These are phyloP conservation scores for Silurus lanzhouensis DNA, from an alignment of 2,797 vertebrate species.

Conservation along the genomic window DNA sequence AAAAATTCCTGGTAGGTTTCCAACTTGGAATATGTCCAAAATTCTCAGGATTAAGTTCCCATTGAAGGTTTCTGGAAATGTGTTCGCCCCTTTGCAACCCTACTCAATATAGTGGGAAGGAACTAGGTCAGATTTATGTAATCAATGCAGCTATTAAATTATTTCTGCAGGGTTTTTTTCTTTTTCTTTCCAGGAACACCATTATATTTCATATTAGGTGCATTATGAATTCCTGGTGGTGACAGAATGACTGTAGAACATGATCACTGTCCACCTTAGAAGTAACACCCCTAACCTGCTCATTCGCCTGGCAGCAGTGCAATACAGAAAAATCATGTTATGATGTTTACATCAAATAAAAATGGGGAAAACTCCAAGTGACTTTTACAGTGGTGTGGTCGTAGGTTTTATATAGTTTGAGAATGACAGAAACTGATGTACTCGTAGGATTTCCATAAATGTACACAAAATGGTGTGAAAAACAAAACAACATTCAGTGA, in stretches of 20 bases:
- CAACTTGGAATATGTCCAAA: too few relatives aligned
- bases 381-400: not conserved
- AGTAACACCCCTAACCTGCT: not conserved
- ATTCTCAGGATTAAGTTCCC: too few relatives aligned
- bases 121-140: not conserved
- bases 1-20: too few relatives aligned
- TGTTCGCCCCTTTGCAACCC: too few relatives aligned
- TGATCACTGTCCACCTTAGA: not conserved
- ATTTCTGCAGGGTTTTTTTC: not conserved
- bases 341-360: not conserved
- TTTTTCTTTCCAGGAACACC: not conserved
- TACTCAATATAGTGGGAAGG: not conserved
- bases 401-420: not conserved
- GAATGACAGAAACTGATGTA: not conserved
- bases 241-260: not conserved
- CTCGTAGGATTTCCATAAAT: not conserved
- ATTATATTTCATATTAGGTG: not conserved
- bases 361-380: not conserved
- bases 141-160: not conserved
- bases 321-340: not conserved
- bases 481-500: not conserved
- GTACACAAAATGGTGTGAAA: not conserved
- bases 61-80: too few relatives aligned
- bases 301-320: not conserved
- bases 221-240: constrained; percentile 8